Evolutionary conservation across 2,888 invertebrate genomes (phyloP).

Genomic region (Conchocele bisecta): DNA sequence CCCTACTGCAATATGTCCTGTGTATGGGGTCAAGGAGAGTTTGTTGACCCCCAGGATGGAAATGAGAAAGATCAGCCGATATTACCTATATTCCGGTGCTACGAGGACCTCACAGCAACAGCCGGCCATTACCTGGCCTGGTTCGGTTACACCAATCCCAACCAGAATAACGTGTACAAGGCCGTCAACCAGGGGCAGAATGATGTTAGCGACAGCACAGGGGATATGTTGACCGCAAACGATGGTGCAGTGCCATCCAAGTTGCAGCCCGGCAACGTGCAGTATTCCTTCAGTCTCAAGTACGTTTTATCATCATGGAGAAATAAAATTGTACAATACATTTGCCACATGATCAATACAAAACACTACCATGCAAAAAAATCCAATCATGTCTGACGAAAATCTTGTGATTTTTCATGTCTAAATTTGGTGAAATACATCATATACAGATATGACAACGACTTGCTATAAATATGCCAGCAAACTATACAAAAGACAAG

Average conservation of each 20-base stretch:
- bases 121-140: constrained; percentile 53
- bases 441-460: too few species aligned
- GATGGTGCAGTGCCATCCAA: constrained; percentile 42
- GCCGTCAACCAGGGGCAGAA: too few species aligned
- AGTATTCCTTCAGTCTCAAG: constrained; percentile 61
- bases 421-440: too few species aligned
- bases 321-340: not conserved
- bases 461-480: too few species aligned
- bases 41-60: constrained; percentile 60
- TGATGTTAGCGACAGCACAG: constrained; percentile 2
- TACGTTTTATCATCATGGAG: constrained; percentile 25
- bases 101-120: constrained; percentile 27
- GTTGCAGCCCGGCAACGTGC: constrained; percentile 55
- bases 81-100: constrained; percentile 58
- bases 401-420: too few species aligned
- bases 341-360: too few species aligned
- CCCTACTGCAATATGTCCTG: constrained; percentile 70
- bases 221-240: too few species aligned
- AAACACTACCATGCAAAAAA: too few species aligned
- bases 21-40: constrained; percentile 62
- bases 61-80: constrained; percentile 37
- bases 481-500: too few species aligned
- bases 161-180: constrained; percentile 67
- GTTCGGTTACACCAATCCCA: constrained; percentile 71
- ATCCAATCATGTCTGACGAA: too few species aligned